A percentile compares a stretch with the other conserved stretches of the same genome.
Evolutionary conservation across 2,888 invertebrate species (phyloP).

Genomic region (Gastracanthus pulcherrimus): DNA sequence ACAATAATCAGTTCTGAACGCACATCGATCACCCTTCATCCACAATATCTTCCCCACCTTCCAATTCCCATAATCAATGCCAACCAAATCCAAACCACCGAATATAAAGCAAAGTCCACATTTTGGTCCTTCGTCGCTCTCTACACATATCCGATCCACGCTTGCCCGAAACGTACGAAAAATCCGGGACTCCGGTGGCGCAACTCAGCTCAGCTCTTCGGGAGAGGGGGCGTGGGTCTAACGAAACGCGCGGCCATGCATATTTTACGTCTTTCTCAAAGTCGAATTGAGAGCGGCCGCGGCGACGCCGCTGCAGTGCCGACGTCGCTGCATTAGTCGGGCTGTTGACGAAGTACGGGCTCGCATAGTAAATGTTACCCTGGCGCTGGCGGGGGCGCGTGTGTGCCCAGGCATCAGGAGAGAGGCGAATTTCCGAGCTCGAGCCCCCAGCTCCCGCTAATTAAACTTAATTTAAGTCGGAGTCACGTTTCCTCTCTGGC

Average conservation of each 20-base stretch:
- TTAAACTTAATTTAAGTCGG: constrained; percentile 60
- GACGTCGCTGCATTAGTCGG: constrained; percentile 24
- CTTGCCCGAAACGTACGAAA: no score
- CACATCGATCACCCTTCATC: no score
- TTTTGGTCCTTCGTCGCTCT: no score
- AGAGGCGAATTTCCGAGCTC: constrained; percentile 18
- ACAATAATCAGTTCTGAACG: no score
- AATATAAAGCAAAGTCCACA: no score
- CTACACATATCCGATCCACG: no score
- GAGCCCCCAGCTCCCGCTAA: constrained; percentile 53
- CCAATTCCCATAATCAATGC: no score
- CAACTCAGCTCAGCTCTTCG: not conserved
- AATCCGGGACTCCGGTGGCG: not conserved
- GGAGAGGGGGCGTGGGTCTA: not conserved
- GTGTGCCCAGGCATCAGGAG: constrained; percentile 7
- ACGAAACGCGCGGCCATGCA: constrained; percentile 44
- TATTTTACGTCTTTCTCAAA: constrained; percentile 56
- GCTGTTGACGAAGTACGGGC: constrained; percentile 56
- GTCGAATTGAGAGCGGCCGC: constrained; percentile 44
- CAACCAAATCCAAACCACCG: no score
- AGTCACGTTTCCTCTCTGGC: constrained; percentile 53
- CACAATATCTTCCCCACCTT: no score
- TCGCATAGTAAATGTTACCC: constrained; percentile 53
- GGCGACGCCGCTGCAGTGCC: not conserved
- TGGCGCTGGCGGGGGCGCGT: not conserved